Evolutionary conservation across 2,888 invertebrate species (phyloP).

Genomic region (Eilema depressum): DNA sequence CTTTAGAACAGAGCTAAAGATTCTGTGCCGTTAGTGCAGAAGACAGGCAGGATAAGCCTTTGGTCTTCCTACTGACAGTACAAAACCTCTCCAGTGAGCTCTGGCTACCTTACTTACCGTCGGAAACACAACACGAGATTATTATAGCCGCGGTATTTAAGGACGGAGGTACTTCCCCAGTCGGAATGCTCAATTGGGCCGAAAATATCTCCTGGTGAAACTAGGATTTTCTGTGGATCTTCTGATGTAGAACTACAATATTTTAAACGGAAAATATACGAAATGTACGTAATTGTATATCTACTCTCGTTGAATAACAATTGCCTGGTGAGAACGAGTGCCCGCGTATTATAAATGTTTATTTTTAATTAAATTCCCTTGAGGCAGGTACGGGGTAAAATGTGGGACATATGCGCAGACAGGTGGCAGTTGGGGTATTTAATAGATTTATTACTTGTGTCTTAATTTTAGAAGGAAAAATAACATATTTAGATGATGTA

Average conservation of each 20-base stretch:
- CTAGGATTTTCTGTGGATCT: no score
- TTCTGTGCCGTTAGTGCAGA: no score
- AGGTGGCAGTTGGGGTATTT: neutral
- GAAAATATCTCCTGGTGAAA: no score
- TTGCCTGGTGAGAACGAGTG: constrained; percentile 34
- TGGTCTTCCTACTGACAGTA: no score
- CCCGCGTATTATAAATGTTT: constrained; percentile 51
- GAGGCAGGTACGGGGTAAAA: constrained; percentile 11
- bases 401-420: constrained; percentile 6
- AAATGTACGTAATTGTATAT: constrained; percentile 34
- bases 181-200: no score
- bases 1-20: no score
- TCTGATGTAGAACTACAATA: neutral
- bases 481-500: neutral
- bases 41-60: no score
- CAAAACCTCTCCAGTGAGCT: no score
- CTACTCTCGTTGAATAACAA: constrained; percentile 33
- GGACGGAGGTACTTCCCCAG: no score
- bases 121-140: no score
- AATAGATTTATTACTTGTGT: constrained; percentile 1
- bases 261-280: constrained; percentile 25
- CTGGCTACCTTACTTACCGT: no score
- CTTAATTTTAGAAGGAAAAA: neutral
- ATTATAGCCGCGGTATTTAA: no score
- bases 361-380: constrained; percentile 55